Evolutionary conservation across 2,888 invertebrate species (phyloP).

Genomic region (Melieria omissa): DNA sequence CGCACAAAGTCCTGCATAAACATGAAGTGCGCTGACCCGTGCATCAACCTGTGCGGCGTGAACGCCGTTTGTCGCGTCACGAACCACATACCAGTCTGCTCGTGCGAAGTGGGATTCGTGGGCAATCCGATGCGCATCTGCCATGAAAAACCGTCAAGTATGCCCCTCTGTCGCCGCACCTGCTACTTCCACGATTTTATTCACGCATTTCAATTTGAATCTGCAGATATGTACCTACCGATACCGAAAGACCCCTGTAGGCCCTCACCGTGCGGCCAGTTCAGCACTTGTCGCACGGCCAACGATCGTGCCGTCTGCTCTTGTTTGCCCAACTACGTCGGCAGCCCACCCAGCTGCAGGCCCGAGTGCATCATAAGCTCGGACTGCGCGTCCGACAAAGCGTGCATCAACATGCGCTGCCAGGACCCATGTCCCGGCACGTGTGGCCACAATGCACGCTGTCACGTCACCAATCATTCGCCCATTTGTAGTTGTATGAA

Average conservation of each 20-base stretch:
- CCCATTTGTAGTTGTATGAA: slow-evolving; percentile 79
- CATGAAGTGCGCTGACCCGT: slow-evolving; percentile 87
- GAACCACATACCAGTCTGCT: slow-evolving; percentile 85
- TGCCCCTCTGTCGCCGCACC: slow-evolving; percentile 31
- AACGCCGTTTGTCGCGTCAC: slow-evolving; percentile 85
- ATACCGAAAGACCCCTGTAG: slow-evolving; percentile 66
- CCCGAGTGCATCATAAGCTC: slow-evolving; percentile 83
- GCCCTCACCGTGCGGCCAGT: slow-evolving; percentile 69
- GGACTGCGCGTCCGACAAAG: slow-evolving; percentile 77
- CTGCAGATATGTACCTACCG: slow-evolving; percentile 59
- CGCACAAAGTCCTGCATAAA: slow-evolving; percentile 81
- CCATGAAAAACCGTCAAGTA: slow-evolving; percentile 69
- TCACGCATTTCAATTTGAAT: neutral
- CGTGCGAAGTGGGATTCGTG: slow-evolving; percentile 78
- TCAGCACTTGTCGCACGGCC: slow-evolving; percentile 68
- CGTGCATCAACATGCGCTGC: slow-evolving; percentile 81
- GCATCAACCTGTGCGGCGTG: slow-evolving; percentile 83
- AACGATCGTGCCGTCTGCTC: slow-evolving; percentile 79
- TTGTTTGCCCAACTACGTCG: slow-evolving; percentile 76
- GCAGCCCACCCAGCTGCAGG: slow-evolving; percentile 79
- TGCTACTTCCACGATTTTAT: neutral
- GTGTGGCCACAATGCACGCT: slow-evolving; percentile 79
- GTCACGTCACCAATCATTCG: slow-evolving; percentile 80
- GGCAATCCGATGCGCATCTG: slow-evolving; percentile 84
- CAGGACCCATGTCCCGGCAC: slow-evolving; percentile 79